These are phyloP conservation scores for Trachops cirrhosus DNA, from an alignment of 2,797 vertebrate species.

Conservation along the genomic window DNA sequence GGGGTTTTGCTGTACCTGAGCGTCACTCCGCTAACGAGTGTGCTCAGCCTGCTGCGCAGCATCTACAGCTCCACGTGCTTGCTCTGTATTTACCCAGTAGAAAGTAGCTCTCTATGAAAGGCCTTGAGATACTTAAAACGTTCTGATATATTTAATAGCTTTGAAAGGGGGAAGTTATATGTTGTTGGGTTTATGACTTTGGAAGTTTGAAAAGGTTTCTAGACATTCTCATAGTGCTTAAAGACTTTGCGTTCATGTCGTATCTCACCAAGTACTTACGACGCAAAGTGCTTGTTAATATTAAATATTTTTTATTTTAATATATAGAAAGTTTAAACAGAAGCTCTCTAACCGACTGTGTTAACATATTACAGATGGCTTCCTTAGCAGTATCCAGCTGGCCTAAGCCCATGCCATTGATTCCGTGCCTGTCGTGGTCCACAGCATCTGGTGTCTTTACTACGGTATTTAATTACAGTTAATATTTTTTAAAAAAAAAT, in stretches of 20 bases:
- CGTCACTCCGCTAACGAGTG: neutral
- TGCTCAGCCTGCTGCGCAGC: neutral
- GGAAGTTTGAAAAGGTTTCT: neutral
- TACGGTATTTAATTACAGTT: constrained; percentile 85
- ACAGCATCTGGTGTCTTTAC: constrained; percentile 98
- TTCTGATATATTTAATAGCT: neutral
- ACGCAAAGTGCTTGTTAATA: neutral
- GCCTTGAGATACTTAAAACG: neutral
- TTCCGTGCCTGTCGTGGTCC: constrained; percentile 98
- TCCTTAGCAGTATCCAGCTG: constrained; percentile 97
- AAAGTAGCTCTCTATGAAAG: neutral
- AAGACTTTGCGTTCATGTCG: constrained; percentile 24
- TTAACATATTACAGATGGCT: constrained; percentile 90
- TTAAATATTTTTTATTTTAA: constrained; percentile 35
- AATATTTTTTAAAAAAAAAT: neutral
- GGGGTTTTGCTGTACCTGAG: neutral
- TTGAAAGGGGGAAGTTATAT: neutral
- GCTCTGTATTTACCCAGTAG: neutral
- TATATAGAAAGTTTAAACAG: neutral
- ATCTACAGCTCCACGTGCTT: neutral
- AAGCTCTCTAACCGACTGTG: neutral
- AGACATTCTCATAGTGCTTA: neutral
- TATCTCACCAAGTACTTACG: neutral
- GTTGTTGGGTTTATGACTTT: constrained; percentile 41
- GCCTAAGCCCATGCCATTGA: constrained; percentile 96